Percentiles rank a stretch among this genome's conserved stretches.
Conservation (phyloP, 2,113 vertebrate species). For the Sigmodon hispidus region DNA sequence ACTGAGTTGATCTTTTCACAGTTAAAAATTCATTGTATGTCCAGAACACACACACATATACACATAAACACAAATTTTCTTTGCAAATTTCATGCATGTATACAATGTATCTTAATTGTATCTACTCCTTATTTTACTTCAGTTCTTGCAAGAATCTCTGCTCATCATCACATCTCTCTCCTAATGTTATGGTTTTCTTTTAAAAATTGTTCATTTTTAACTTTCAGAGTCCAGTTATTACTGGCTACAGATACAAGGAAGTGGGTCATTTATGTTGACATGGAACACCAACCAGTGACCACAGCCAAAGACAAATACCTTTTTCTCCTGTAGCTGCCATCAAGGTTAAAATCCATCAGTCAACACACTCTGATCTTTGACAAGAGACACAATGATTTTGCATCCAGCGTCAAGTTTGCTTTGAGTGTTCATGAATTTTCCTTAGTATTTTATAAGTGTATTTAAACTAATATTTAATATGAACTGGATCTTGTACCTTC, state of each 20-base stretch:
- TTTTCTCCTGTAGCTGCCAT: too few species aligned
- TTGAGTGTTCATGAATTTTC: background rate
- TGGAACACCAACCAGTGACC: background rate
- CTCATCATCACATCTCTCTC: background rate
- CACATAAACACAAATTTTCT: background rate
- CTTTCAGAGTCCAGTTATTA: background rate
- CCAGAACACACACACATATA: background rate
- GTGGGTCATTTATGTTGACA: too few species aligned
- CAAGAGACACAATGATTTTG: background rate
- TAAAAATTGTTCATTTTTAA: background rate
- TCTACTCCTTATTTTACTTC: background rate
- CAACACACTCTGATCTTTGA: too few species aligned
- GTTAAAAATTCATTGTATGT: background rate
- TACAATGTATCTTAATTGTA: background rate
- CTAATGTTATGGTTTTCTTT: background rate
- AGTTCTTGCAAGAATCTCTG: background rate
- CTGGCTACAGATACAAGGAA: background rate
- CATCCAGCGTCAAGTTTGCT: background rate
- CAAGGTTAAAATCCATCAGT: too few species aligned
- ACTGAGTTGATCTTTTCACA: background rate
- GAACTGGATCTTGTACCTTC: background rate
- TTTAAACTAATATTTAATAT: constrained; percentile 30
- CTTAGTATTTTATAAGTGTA: background rate
- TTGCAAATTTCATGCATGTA: background rate
- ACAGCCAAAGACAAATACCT: background rate